Evolutionary conservation across 2,797 vertebrate genomes (phyloP).

Genomic region (Nyctibius grandis): DNA sequence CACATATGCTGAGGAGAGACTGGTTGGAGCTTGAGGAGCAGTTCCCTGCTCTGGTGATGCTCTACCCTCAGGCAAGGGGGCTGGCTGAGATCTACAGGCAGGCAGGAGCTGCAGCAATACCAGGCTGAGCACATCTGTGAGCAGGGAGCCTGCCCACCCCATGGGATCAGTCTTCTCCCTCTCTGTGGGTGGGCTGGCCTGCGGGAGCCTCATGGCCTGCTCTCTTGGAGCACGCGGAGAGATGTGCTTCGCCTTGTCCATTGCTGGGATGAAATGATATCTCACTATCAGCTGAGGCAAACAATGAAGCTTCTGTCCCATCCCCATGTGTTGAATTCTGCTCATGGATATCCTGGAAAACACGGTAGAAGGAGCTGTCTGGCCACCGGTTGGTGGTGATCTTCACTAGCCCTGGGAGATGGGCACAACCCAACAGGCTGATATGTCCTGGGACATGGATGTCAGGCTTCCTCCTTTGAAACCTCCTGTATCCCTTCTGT

Average conservation of each 20-base stretch:
- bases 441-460: background rate
- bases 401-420: background rate
- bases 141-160: background rate
- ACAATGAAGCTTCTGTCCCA: background rate
- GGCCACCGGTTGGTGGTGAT: background rate
- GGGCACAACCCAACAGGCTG: background rate
- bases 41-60: background rate
- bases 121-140: background rate
- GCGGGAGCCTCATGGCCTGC: accelerated
- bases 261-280: background rate
- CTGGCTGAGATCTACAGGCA: background rate
- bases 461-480: background rate
- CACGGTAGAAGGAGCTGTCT: background rate
- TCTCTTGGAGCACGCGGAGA: background rate
- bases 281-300: background rate
- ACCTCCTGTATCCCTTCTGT: background rate
- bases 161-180: background rate
- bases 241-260: accelerated
- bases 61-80: background rate
- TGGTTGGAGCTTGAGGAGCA: background rate
- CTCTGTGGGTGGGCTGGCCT: background rate
- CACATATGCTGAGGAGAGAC: background rate
- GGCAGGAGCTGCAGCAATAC: background rate
- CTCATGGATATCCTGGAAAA: background rate
- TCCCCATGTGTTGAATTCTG: background rate